A percentile compares a stretch with the other conserved stretches of the same genome.
Conservation (phyloP, 2,113 vertebrate species). For the Erythrocercus mccallii region DNA sequence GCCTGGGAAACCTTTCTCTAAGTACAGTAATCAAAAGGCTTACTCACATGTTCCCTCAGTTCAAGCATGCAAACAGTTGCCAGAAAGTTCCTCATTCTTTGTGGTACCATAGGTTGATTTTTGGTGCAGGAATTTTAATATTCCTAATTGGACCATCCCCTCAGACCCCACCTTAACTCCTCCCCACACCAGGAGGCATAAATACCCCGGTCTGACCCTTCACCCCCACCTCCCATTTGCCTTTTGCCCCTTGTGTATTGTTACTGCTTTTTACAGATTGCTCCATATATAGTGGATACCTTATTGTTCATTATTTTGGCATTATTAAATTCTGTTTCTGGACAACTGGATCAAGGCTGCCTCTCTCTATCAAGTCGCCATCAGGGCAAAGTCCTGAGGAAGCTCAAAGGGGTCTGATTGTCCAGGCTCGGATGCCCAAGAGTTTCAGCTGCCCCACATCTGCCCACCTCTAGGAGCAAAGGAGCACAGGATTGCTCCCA, state of each 20-base stretch:
- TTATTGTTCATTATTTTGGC: not conserved
- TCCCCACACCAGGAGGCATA: not conserved
- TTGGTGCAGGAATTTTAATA: not conserved
- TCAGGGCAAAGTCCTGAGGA: not conserved
- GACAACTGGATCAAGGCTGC: not conserved
- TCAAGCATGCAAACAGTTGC: not conserved
- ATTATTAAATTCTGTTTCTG: not conserved
- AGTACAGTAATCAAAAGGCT: not conserved
- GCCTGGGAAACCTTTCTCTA: not conserved
- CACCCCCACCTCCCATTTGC: not conserved
- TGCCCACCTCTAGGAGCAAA: not conserved
- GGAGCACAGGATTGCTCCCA: accelerated
- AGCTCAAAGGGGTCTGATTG: not conserved
- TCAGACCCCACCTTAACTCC: not conserved
- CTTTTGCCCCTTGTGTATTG: not conserved
- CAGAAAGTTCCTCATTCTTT: not conserved
- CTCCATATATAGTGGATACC: not conserved
- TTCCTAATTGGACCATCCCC: not conserved
- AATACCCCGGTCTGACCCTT: not conserved
- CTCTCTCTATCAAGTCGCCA: not conserved
- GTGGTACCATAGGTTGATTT: not conserved
- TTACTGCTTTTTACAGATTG: not conserved
- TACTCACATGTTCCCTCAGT: not conserved
- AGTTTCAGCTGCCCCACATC: not conserved
- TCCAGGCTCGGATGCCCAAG: not conserved